Conservation (phyloP, 2,113 vertebrate species). For the Carassius carassius region DNA sequence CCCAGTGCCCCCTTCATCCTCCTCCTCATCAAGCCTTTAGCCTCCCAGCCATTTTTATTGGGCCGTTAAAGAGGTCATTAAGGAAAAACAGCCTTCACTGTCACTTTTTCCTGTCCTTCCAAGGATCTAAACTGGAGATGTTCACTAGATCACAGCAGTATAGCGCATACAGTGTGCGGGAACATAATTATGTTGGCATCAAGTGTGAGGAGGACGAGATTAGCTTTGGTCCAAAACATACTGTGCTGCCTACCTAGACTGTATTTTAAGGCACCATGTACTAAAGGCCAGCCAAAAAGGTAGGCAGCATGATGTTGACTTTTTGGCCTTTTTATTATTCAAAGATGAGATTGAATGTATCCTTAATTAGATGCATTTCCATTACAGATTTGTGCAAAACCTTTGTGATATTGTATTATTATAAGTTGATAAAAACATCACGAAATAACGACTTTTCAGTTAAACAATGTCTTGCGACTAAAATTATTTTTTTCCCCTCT, state of each 20-base stretch:
- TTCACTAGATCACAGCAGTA: background rate
- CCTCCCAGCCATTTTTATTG: constrained; percentile 20
- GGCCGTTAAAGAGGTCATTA: constrained; percentile 20
- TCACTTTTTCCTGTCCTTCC: constrained; percentile 24
- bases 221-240: background rate
- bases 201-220: background rate
- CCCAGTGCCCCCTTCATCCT: constrained; percentile 27
- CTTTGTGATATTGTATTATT: too few relatives aligned
- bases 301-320: background rate
- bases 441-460: too few relatives aligned
- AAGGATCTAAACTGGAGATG: constrained; percentile 9
- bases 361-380: background rate
- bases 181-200: background rate
- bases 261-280: background rate
- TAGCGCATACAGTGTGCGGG: background rate
- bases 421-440: too few relatives aligned
- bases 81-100: constrained; percentile 13
- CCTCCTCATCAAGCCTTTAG: constrained; percentile 37
- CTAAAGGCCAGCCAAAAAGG: background rate
- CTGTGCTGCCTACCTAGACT: background rate
- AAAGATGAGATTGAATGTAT: background rate
- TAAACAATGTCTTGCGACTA: too few relatives aligned
- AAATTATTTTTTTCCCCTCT: too few relatives aligned
- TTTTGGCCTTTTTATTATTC: background rate
- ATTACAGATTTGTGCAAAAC: too few relatives aligned